Percentiles rank a stretch among this genome's conserved stretches.
Conservation (phyloP, 2,888 invertebrate species). For the Drosophila subquinaria region DNA sequence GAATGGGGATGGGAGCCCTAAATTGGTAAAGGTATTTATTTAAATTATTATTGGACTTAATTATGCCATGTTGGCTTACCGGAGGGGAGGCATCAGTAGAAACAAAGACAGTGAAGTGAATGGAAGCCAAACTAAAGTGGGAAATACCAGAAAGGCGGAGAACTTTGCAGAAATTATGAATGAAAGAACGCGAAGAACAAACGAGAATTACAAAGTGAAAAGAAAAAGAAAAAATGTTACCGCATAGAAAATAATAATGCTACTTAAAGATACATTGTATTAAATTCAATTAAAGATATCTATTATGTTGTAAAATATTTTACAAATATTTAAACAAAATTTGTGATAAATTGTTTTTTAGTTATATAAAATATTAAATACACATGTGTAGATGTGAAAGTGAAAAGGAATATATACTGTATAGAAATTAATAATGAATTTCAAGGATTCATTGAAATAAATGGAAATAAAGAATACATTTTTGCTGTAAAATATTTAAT, state of each 20-base stretch:
- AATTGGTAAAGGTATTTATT: slow-evolving; percentile 75
- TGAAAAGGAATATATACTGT: too few relatives aligned
- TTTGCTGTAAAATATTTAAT: too few relatives aligned
- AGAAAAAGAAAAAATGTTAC: slow-evolving; percentile 2
- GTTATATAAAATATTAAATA: too few relatives aligned
- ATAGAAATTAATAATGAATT: too few relatives aligned
- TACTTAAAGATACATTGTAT: not conserved
- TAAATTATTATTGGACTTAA: slow-evolving; percentile 81
- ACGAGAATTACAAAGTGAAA: slow-evolving; percentile 26
- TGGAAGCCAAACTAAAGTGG: slow-evolving; percentile 64
- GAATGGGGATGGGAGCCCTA: slow-evolving; percentile 23
- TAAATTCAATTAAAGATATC: not conserved
- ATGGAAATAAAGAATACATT: too few relatives aligned
- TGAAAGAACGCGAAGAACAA: slow-evolving; percentile 16
- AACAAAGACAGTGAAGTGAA: slow-evolving; percentile 50
- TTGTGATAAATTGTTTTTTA: too few relatives aligned
- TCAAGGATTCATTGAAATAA: too few relatives aligned
- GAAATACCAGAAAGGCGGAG: not conserved
- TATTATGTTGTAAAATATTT: not conserved
- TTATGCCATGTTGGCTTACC: slow-evolving; percentile 56
- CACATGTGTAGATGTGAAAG: too few relatives aligned
- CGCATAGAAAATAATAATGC: slow-evolving; percentile 3
- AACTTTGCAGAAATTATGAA: slow-evolving; percentile 11
- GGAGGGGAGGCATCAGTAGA: slow-evolving; percentile 15
- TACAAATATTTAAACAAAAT: too few relatives aligned